Percentiles rank a stretch among this genome's conserved stretches.
phyloP scores from a whole-genome alignment of 2,888 invertebrate genomes.

The Andrena hattorfiana region DNA sequence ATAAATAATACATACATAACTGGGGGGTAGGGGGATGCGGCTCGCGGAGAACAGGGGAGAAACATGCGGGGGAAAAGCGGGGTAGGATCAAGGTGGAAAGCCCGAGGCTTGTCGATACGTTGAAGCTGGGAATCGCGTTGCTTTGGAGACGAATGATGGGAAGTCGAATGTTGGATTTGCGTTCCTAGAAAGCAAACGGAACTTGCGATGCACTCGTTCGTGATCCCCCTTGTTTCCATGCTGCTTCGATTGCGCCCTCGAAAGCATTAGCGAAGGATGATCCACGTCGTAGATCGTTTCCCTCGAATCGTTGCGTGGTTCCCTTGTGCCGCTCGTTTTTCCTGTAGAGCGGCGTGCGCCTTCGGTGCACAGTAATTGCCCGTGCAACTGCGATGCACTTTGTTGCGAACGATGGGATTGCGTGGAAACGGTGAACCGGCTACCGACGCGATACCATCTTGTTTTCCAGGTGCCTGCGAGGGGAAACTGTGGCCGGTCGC shows the following conservation, averaged over 20 bases:
- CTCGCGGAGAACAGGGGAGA: slow-evolving; percentile 23
- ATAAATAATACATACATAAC: slow-evolving; percentile 73
- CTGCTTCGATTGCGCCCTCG: too few relatives aligned
- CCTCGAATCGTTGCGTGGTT: slow-evolving; percentile 28
- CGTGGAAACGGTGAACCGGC: slow-evolving; percentile 44
- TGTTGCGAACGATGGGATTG: slow-evolving; percentile 51
- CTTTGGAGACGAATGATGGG: too few relatives aligned
- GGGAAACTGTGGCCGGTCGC: slow-evolving; percentile 9
- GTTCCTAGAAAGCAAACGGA: slow-evolving; percentile 1
- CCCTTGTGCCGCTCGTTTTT: slow-evolving; percentile 32
- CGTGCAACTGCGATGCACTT: slow-evolving; percentile 53
- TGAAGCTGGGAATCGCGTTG: slow-evolving; percentile 8
- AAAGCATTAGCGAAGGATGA: too few relatives aligned
- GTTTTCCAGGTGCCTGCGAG: slow-evolving; percentile 34
- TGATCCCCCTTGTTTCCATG: too few relatives aligned
- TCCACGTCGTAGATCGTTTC: too few relatives aligned
- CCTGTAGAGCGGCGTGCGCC: slow-evolving; percentile 2
- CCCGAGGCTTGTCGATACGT: slow-evolving; percentile 24
- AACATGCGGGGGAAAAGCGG: slow-evolving; percentile 10
- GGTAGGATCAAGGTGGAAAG: background rate
- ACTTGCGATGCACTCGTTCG: too few relatives aligned
- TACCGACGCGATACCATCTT: slow-evolving; percentile 45
- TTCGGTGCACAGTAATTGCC: slow-evolving; percentile 45
- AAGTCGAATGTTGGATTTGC: background rate
- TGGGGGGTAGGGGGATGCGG: slow-evolving; percentile 24